Base-by-base conservation (phyloP, 2,113 vertebrate species). In the Microtus pennsylvanicus region DNA sequence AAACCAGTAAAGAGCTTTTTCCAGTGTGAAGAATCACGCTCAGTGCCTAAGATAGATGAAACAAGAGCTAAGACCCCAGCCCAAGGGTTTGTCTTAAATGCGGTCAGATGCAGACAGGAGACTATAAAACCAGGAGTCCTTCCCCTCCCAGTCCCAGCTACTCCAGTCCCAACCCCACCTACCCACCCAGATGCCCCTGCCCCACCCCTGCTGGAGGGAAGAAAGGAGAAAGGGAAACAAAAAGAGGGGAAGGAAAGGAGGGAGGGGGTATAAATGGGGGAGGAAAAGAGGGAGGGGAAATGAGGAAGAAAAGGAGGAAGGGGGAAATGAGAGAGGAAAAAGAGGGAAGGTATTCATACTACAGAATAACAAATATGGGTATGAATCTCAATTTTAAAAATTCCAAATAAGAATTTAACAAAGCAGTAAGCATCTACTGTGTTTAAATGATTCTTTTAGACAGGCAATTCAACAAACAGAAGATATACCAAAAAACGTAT, bases 381-480 rank as follows among this genome's bases (percentile, higher is more conserved):
- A 28, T 38, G 42, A 26, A 42, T 28, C 81, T 63, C 81, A 63
- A 63, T 63, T 63, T 42, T 9, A 10, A 83, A 83, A 87, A 45
- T 26, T 17, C 55, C 47, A 42, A 42, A 42, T 42, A 42, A 42
- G 42, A 42, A 42, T 42, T 12, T 92, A 67, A 81, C 6, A 95
- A 92, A 85, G 45, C 69, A 30, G 38, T 87, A 95, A 94, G 33
- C 14, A 76, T 58, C 28, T 42, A 91, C 89, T 35, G 24, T 65
- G 65, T 50, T 61, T 81, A 21, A 75, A 5, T 67, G 78, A 42
- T 30, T 33, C 83, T 24, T 55, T 87, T 86, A 82, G 76, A 63
- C 9, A 72, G 35, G 52, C 50, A 74, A 74, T 80, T 35, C 50
- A 86, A 70, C 55, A 72, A 81, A 76, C 16, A 47, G 58, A 83